These are phyloP conservation scores for Cepphus grylle DNA, from an alignment of 2,113 vertebrate genomes.

Conservation along the genomic window DNA sequence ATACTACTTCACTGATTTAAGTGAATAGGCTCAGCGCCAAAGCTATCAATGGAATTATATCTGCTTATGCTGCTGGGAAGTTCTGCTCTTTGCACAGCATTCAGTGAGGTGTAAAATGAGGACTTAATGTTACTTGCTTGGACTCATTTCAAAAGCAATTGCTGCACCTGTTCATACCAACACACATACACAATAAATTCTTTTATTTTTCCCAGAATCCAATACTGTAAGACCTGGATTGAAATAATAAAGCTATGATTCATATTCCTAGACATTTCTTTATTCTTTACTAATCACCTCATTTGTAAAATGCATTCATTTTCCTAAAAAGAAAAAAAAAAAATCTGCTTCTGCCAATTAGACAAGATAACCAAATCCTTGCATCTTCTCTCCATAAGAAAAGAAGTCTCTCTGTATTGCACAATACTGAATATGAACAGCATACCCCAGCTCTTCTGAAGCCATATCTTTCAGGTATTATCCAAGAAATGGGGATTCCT, in stretches of 20 bases:
- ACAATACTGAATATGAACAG: not conserved
- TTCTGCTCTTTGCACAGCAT: conserved; percentile 55
- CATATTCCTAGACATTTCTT: not conserved
- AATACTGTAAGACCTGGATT: not conserved
- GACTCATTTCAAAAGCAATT: conserved; percentile 46
- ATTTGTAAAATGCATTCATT: not conserved
- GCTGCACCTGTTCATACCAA: conserved; percentile 49
- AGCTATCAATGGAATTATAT: conserved; percentile 32
- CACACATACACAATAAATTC: not conserved
- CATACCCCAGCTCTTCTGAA: not conserved
- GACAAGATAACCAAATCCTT: not conserved
- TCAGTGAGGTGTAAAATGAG: conserved; percentile 55
- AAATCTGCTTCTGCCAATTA: not conserved
- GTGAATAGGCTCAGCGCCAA: not conserved
- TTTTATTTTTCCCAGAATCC: not conserved
- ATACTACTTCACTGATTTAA: not conserved
- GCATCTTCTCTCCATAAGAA: not conserved
- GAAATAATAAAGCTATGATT: not conserved
- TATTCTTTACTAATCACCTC: not conserved
- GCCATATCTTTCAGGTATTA: not conserved
- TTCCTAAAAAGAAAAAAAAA: not conserved
- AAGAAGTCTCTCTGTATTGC: not conserved
- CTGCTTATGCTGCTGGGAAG: conserved; percentile 49
- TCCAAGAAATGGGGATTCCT: not conserved
- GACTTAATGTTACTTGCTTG: conserved; percentile 31